Percentiles rank a stretch among this genome's conserved stretches.
Conservation (phyloP, 35 echinoderm and acorn worm genomes). For the Patiria miniata region DNA sequence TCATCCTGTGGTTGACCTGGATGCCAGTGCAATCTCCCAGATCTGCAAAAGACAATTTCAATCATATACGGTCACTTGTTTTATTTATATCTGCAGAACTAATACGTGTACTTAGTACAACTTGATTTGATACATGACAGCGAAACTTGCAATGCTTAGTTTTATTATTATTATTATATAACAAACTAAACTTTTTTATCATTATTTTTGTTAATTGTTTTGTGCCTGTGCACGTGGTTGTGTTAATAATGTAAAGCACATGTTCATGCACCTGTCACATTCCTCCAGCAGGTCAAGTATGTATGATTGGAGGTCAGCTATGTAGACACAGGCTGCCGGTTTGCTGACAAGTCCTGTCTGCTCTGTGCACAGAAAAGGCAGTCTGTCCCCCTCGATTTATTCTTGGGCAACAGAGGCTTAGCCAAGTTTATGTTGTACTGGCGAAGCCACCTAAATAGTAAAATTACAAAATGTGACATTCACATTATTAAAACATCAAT, state of each 20-base stretch:
- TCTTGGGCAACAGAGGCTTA: not conserved
- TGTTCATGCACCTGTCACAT: not conserved
- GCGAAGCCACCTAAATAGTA: not conserved
- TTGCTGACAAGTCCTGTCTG: not conserved
- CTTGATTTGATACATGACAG: no score
- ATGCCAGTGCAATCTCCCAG: not conserved
- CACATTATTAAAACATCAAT: not conserved
- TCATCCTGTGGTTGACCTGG: not conserved
- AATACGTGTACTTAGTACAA: no score
- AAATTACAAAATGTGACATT: not conserved
- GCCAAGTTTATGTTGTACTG: not conserved
- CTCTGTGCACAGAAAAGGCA: not conserved
- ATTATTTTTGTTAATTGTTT: no score
- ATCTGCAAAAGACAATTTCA: conserved; percentile 1
- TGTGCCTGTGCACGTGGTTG: no score
- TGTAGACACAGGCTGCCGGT: not conserved
- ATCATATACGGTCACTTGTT: no score
- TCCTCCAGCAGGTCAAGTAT: not conserved
- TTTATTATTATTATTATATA: no score
- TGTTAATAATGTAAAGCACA: no score
- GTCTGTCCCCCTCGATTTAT: not conserved
- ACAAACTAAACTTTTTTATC: no score
- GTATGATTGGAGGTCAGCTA: conserved; percentile 6
- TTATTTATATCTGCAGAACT: no score
- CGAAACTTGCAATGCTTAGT: no score